Conservation (phyloP, 2,797 vertebrate species). For the Acridotheres tristis region DNA sequence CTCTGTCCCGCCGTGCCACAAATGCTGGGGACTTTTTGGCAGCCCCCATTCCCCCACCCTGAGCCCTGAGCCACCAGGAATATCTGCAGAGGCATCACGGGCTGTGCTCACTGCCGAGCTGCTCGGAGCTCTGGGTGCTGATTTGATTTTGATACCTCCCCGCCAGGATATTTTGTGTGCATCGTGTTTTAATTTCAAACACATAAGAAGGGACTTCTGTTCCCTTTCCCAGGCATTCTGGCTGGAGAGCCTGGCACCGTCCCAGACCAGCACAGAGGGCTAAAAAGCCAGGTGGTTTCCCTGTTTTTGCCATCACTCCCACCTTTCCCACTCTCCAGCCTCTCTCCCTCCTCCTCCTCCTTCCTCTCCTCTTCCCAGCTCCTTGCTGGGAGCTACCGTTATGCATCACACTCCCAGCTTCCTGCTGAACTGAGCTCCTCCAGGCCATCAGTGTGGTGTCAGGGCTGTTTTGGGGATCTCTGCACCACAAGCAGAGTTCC, state of each 20-base stretch:
- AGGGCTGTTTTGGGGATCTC: not conserved
- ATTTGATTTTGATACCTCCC: slow-evolving; percentile 71
- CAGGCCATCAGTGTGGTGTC: not conserved
- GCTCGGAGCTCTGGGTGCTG: slow-evolving; percentile 42
- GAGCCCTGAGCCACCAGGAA: slow-evolving; percentile 43
- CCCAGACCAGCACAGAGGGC: not conserved
- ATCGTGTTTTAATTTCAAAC: not conserved
- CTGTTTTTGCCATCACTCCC: not conserved
- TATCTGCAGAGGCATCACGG: slow-evolving; percentile 31
- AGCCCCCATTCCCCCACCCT: not conserved
- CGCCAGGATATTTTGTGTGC: not conserved
- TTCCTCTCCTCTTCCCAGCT: not conserved
- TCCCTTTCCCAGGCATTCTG: not conserved
- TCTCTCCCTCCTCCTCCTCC: not conserved
- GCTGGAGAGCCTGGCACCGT: not conserved
- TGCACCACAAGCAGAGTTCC: not conserved
- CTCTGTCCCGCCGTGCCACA: rapidly evolving
- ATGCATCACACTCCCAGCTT: not conserved
- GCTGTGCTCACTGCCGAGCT: not conserved
- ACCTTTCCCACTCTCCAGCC: not conserved
- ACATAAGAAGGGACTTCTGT: not conserved
- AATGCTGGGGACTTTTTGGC: not conserved
- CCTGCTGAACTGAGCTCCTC: not conserved
- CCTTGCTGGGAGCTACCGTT: not conserved
- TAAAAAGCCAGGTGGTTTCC: not conserved